Conservation (phyloP, 2,888 invertebrate genomes). For the Schrankia costaestrigalis region DNA sequence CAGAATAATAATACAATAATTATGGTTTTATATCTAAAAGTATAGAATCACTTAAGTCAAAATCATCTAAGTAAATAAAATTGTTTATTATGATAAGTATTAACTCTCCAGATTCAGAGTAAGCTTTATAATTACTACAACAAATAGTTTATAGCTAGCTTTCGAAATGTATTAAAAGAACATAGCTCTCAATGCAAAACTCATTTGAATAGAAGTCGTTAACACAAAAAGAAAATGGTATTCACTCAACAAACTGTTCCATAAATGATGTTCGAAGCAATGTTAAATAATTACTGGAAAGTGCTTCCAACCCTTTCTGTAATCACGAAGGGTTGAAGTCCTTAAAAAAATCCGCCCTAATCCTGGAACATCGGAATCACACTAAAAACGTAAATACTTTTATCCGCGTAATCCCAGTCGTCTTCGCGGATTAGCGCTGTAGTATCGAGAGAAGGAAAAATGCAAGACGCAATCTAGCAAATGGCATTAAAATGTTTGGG, state of each 20-base stretch:
- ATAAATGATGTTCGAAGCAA: constrained; percentile 56
- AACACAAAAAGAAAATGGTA: constrained; percentile 39
- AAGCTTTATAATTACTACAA: neutral
- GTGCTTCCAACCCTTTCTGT: constrained; percentile 72
- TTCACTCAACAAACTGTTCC: constrained; percentile 39
- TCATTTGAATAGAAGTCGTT: constrained; percentile 34
- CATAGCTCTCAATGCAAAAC: constrained; percentile 20
- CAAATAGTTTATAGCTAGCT: neutral
- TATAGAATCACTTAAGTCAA: too few relatives aligned
- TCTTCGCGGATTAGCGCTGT: constrained; percentile 78
- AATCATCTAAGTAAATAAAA: too few relatives aligned
- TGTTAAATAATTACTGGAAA: constrained; percentile 73
- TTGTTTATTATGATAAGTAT: too few relatives aligned
- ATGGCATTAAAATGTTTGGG: constrained; percentile 81
- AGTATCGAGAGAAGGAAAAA: constrained; percentile 67
- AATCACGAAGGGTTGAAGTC: constrained; percentile 63
- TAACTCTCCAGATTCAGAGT: too few relatives aligned
- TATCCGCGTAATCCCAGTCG: constrained; percentile 69
- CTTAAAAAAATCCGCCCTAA: constrained; percentile 72
- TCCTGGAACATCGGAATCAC: constrained; percentile 69
- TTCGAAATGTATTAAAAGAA: constrained; percentile 1
- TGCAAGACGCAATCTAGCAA: constrained; percentile 80
- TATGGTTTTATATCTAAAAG: too few relatives aligned
- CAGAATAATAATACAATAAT: too few relatives aligned
- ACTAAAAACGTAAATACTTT: constrained; percentile 77